Evolutionary conservation across 2,797 vertebrate species (phyloP), one percentile per base, ranked within the genome.

Genomic region (Gambelia wislizenii): DNA sequence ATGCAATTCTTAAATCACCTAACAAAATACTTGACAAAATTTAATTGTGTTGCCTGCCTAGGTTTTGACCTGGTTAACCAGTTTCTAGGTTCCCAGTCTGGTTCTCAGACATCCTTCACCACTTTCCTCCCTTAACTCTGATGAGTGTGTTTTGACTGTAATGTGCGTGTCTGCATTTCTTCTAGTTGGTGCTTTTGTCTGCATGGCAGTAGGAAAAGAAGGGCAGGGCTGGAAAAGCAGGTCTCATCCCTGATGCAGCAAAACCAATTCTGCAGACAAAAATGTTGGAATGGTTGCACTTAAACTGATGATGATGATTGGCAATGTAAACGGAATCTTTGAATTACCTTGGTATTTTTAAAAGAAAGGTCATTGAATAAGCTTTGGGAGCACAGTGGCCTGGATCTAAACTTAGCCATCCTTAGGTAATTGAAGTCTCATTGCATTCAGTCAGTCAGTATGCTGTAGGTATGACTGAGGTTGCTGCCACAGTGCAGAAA

Each of bases 181-280:
- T 87, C 83, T 89, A 54, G 2, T 36, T 61, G 85, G 81, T 78
- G 67, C 2, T 2, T 67, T 67, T 80, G 79, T 83, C 88, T 76
- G 44, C 36, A 0, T 75, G 10, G 90, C 36, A 0, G 9, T 18
- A 6, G 64, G 83, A 64, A 91, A 90, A 91, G 87, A 91, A 93
- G 83, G 92, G 94, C 95, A 76, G 56, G 85, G 22, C 91, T 92
- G 10, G 93, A 93, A 89, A 88, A 90, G 59, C 79, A 4, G 13
- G 0, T n/a, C 61, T 89, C 84, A 54, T 86, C 25, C 83, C 87
- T 74, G 30, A 70, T 4, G 27, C 36, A 67, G 78, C 82, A 78
- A 78, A 86, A 90, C 49, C 33, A 1, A 6, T 85, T 72, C 72
- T 87, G 86, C 85, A 64, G 89, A 59, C 75, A 67, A 79, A 92